Percentiles rank a stretch among this genome's conserved stretches.
Conservation (phyloP, 2,797 vertebrate genomes). For the Spheniscus humboldti region DNA sequence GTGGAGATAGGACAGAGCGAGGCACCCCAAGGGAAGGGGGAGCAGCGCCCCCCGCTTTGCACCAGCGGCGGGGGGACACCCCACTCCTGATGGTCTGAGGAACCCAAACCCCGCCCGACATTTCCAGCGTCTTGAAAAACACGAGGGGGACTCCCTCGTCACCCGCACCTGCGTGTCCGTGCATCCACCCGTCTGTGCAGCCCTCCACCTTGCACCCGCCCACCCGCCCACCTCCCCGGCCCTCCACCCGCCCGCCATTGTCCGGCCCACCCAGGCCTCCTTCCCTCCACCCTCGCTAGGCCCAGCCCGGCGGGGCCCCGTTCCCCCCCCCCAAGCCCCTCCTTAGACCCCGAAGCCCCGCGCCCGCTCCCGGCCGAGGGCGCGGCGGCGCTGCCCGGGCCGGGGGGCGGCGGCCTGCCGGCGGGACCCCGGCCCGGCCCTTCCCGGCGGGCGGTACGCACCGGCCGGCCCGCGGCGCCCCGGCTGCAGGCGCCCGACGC, state of each 20-base stretch:
- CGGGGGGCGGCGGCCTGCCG: too few species aligned
- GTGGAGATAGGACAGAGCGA: rapidly evolving
- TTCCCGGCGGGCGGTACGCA: background rate
- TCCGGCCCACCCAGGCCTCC: background rate
- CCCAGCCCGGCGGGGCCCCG: background rate
- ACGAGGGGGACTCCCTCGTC: background rate
- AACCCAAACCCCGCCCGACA: rapidly evolving
- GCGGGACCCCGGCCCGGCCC: background rate
- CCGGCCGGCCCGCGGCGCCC: background rate
- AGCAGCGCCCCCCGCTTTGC: background rate
- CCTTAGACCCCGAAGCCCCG: background rate
- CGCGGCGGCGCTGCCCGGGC: background rate
- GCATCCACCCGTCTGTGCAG: background rate
- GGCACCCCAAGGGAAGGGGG: too few species aligned
- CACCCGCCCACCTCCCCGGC: too few species aligned
- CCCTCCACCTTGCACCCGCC: too few species aligned
- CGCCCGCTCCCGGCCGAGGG: background rate
- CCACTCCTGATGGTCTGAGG: rapidly evolving
- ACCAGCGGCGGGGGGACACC: background rate
- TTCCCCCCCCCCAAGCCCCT: too few species aligned
- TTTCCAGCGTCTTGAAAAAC: rapidly evolving
- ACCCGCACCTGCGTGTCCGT: background rate
- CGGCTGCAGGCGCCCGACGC: background rate
- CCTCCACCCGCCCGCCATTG: too few species aligned
- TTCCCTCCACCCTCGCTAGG: too few species aligned